Conservation (phyloP, 2,797 vertebrate genomes). For the Anisognathus igniventris region DNA sequence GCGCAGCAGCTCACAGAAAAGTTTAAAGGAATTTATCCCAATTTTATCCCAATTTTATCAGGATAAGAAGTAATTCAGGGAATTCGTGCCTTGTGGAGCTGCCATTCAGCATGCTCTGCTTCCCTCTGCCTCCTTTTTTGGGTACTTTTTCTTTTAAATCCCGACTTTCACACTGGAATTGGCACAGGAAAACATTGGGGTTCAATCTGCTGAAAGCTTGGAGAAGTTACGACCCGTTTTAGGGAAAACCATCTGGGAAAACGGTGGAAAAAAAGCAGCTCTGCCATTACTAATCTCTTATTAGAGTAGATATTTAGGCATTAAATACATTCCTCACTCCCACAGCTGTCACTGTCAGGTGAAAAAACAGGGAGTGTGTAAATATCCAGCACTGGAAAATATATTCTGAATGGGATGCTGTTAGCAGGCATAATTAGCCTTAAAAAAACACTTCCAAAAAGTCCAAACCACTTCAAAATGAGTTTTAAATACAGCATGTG, state of each 20-base stretch:
- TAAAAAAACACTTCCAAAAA: neutral
- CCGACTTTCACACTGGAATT: neutral
- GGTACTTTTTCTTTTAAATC: neutral
- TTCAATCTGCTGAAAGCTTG: fast-evolving
- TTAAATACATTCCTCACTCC: neutral
- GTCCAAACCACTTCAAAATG: neutral
- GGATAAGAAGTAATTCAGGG: neutral
- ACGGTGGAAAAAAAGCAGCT: neutral
- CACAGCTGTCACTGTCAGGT: neutral
- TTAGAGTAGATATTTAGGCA: neutral
- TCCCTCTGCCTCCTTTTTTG: too few species aligned
- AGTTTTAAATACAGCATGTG: neutral
- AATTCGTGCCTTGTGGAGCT: neutral
- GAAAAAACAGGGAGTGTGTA: neutral
- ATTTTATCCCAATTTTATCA: neutral
- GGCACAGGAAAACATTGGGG: neutral
- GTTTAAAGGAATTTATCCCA: neutral
- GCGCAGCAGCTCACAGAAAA: neutral
- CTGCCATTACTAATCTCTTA: neutral
- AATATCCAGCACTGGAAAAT: neutral
- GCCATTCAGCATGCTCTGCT: neutral
- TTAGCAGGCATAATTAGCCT: neutral
- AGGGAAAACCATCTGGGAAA: neutral
- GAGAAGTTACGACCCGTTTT: neutral
- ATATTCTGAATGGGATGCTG: neutral